Percentiles rank a stretch among this genome's conserved stretches.
Evolutionary conservation across 37 sponge, comb jelly and placozoan species (phyloP).

Genomic region (Mnemiopsis leidyi): DNA sequence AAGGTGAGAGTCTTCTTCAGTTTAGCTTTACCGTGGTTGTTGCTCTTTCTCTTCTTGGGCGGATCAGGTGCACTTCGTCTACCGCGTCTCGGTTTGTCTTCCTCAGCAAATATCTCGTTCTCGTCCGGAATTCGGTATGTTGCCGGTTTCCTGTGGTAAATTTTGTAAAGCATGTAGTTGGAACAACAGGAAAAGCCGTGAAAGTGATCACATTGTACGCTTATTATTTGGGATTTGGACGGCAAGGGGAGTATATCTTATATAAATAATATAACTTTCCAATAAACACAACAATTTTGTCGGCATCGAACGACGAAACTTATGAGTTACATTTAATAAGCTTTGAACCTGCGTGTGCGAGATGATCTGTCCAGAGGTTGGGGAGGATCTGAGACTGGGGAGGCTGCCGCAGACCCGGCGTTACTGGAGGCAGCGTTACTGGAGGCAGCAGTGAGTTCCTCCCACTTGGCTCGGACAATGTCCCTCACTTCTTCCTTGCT

Average conservation of each 20-base stretch:
- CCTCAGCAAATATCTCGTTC: constrained; percentile 58
- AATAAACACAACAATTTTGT: too few relatives aligned
- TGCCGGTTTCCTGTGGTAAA: constrained; percentile 18
- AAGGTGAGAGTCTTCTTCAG: constrained; percentile 55
- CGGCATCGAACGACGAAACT: too few relatives aligned
- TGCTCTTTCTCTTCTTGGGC: constrained; percentile 13
- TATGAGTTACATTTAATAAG: too few relatives aligned
- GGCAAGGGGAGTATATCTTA: too few relatives aligned
- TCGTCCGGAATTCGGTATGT: constrained; percentile 56
- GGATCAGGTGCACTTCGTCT: constrained; percentile 45
- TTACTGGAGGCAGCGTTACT: background rate
- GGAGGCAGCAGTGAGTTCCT: constrained; percentile 18
- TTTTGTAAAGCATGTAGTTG: too few relatives aligned
- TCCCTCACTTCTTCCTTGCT: constrained; percentile 58
- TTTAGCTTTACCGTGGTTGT: constrained; percentile 8
- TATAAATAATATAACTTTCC: too few relatives aligned
- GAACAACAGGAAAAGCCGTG: too few relatives aligned
- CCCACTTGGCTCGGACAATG: constrained; percentile 64
- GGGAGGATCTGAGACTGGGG: background rate
- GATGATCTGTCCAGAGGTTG: constrained; percentile 16
- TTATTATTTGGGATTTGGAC: too few relatives aligned
- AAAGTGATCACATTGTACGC: too few relatives aligned
- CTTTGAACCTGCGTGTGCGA: constrained; percentile 36
- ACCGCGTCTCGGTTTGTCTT: constrained; percentile 51
- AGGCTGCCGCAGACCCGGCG: background rate